Conservation (phyloP, 2,888 invertebrate species). For the Diarsia dahlii region DNA sequence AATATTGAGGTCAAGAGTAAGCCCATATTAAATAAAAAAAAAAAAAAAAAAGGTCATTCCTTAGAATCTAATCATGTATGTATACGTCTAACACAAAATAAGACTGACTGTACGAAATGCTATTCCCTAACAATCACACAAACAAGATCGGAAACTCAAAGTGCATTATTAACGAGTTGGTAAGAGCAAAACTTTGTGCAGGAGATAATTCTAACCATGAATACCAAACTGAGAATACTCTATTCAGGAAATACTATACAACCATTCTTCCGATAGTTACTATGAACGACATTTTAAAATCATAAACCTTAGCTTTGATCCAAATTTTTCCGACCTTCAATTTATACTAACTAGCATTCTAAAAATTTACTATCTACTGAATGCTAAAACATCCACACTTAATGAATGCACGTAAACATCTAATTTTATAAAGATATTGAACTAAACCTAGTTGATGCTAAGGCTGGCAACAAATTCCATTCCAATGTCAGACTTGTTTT, state of each 20-base stretch:
- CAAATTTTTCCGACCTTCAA: slow-evolving; percentile 80
- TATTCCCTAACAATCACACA: slow-evolving; percentile 63
- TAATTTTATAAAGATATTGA: slow-evolving; percentile 87
- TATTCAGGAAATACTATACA: slow-evolving; percentile 68
- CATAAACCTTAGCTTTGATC: slow-evolving; percentile 70
- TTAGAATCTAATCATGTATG: slow-evolving; percentile 23
- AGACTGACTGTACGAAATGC: slow-evolving; percentile 58
- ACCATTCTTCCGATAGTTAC: slow-evolving; percentile 62
- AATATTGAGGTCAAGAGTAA: too few relatives aligned
- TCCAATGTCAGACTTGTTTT: slow-evolving; percentile 74
- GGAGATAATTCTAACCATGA: slow-evolving; percentile 62
- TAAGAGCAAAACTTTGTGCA: slow-evolving; percentile 73
- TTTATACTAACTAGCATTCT: slow-evolving; percentile 90
- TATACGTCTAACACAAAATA: slow-evolving; percentile 23
- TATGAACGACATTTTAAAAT: slow-evolving; percentile 57
- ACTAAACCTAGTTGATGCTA: slow-evolving; percentile 85
- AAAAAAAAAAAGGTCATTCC: too few relatives aligned
- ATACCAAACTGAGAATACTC: slow-evolving; percentile 67
- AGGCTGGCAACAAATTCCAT: slow-evolving; percentile 83
- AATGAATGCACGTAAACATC: slow-evolving; percentile 88
- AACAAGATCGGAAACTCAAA: slow-evolving; percentile 72
- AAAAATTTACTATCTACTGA: slow-evolving; percentile 90
- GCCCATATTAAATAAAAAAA: too few relatives aligned
- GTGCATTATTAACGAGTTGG: slow-evolving; percentile 84
- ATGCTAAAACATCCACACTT: slow-evolving; percentile 86